A percentile compares a stretch with the other conserved stretches of the same genome.
These are phyloP conservation scores for Caenorhabditis plicata DNA, from an alignment of 2,888 invertebrate species.

Conservation along the genomic window DNA sequence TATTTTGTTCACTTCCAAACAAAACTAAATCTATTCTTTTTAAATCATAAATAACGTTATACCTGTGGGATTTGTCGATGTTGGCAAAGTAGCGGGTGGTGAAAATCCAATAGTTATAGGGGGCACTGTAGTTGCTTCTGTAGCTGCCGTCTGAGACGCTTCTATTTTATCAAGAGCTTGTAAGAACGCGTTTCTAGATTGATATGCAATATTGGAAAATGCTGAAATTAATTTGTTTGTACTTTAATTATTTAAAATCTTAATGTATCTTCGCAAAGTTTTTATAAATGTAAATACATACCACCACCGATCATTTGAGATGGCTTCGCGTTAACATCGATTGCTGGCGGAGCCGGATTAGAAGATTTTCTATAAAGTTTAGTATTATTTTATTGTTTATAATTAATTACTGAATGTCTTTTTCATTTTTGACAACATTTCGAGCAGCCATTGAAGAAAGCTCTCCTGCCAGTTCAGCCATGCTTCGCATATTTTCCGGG, in stretches of 20 bases:
- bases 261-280: background rate
- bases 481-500: slow-evolving; percentile 40
- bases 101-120: no score
- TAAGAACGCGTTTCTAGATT: slow-evolving; percentile 30
- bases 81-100: no score
- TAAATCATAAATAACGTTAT: no score
- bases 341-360: slow-evolving; percentile 10
- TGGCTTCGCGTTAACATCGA: slow-evolving; percentile 20
- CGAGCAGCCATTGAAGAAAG: slow-evolving; percentile 32
- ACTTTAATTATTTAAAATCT: background rate
- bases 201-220: slow-evolving; percentile 23
- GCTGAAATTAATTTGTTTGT: slow-evolving; percentile 15
- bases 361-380: background rate
- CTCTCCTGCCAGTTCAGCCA: slow-evolving; percentile 42
- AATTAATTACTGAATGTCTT: slow-evolving; percentile 32
- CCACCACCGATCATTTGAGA: slow-evolving; percentile 34
- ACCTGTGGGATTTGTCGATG: no score
- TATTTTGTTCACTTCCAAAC: no score
- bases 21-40: no score
- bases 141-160: background rate
- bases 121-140: slow-evolving; percentile 1
- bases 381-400: slow-evolving; percentile 1
- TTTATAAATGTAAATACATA: slow-evolving; percentile 2
- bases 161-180: slow-evolving; percentile 26
- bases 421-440: slow-evolving; percentile 35